Conservation (phyloP, 2,113 vertebrate genomes). For the Solea solea region DNA sequence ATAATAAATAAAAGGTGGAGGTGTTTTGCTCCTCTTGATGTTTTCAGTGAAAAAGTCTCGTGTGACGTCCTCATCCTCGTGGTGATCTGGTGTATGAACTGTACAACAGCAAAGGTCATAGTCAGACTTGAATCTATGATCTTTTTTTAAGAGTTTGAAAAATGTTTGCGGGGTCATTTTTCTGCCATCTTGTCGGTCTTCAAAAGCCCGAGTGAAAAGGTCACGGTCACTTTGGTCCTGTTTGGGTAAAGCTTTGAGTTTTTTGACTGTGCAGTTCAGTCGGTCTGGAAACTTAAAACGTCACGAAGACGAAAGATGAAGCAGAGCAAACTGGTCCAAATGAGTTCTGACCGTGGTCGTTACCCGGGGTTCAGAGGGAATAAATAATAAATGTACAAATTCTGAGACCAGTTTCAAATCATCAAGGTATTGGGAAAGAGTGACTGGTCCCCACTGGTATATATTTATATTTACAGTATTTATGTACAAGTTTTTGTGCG, state of each 20-base stretch:
- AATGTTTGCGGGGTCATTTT: conserved; percentile 18
- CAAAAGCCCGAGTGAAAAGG: conserved; percentile 1
- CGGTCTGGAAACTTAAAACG: conserved; percentile 9
- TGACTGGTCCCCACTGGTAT: background rate
- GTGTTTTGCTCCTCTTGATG: conserved; percentile 3
- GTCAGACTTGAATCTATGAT: background rate
- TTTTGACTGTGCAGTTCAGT: conserved; percentile 24
- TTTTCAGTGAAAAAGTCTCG: conserved; percentile 14
- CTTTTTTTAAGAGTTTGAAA: background rate
- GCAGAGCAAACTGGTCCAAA: background rate
- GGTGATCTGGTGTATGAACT: conserved; percentile 37
- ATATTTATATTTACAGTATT: conserved; percentile 3
- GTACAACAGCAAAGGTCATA: conserved; percentile 35
- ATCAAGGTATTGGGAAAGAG: background rate
- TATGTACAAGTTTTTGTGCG: conserved; percentile 14
- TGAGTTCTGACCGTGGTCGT: background rate
- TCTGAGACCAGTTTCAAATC: background rate
- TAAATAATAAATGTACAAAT: conserved; percentile 18
- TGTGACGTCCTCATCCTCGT: conserved; percentile 12
- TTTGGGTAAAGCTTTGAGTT: conserved; percentile 42
- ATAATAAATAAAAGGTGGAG: conserved; percentile 19
- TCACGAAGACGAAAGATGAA: background rate
- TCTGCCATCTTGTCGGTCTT: conserved; percentile 16
- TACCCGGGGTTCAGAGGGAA: background rate
- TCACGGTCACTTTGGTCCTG: conserved; percentile 51